Conservation (phyloP, 2,113 vertebrate species). For the Hydrolagus affinis region DNA sequence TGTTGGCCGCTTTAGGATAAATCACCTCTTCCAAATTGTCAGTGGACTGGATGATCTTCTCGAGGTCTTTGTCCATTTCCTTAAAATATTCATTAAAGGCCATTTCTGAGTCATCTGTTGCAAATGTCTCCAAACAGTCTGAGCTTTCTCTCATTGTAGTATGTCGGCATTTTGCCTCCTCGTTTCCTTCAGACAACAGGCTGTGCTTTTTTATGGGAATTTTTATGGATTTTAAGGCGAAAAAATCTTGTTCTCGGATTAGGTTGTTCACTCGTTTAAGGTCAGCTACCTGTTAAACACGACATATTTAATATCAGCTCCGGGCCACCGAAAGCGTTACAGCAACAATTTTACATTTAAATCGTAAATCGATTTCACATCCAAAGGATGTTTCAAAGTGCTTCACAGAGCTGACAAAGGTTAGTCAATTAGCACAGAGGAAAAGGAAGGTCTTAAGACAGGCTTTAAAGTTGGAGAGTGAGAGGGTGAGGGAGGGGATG, state of each 20-base stretch:
- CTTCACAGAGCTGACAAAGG: no score
- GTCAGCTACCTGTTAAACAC: slow-evolving; percentile 71
- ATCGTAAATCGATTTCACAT: no score
- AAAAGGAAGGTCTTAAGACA: no score
- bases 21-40: slow-evolving; percentile 41
- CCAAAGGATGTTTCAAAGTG: no score
- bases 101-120: slow-evolving; percentile 42
- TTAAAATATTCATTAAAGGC: slow-evolving; percentile 60
- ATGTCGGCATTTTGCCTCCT: slow-evolving; percentile 39
- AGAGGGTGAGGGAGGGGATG: no score
- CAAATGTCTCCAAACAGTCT: not conserved
- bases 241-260: slow-evolving; percentile 84
- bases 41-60: slow-evolving; percentile 56
- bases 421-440: no score
- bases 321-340: no score
- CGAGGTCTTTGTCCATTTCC: slow-evolving; percentile 70
- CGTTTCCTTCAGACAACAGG: slow-evolving; percentile 61
- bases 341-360: no score
- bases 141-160: slow-evolving; percentile 5
- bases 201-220: slow-evolving; percentile 79
- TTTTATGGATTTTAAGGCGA: slow-evolving; percentile 79
- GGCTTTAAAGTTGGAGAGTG: no score
- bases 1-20: slow-evolving; percentile 26
- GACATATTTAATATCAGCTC: not conserved
- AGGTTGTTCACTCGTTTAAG: slow-evolving; percentile 88